These are phyloP conservation scores for Lytechinus variegatus DNA, from an alignment of 35 echinoderm and acorn worm genomes.

Conservation along the genomic window DNA sequence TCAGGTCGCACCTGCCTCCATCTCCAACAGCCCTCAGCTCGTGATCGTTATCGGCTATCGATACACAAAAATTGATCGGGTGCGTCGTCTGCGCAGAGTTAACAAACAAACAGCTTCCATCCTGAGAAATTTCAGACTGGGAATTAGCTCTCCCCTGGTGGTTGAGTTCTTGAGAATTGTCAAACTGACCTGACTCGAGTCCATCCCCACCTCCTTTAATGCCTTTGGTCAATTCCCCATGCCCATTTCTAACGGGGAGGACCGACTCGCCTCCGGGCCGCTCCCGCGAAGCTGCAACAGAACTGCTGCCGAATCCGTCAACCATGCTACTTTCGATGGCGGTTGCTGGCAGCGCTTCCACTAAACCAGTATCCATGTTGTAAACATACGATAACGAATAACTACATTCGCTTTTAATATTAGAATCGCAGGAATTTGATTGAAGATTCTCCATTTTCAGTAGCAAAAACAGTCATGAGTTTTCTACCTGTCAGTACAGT, in stretches of 20 bases:
- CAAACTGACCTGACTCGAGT: neutral
- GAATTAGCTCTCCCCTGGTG: neutral
- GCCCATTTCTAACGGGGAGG: neutral
- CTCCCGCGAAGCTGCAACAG: neutral
- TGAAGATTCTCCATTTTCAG: neutral
- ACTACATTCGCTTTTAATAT: neutral
- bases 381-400: neutral
- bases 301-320: neutral
- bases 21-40: neutral
- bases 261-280: neutral
- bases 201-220: neutral
- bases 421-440: neutral
- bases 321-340: neutral
- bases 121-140: neutral
- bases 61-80: neutral
- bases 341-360: neutral
- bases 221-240: neutral
- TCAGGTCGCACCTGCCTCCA: neutral
- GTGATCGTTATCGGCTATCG: neutral
- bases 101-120: neutral
- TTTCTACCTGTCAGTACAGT: neutral
- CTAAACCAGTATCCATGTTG: constrained; percentile 11
- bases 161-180: constrained; percentile 10
- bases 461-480: neutral
- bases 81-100: neutral